Conservation (phyloP, 2,888 invertebrate genomes). For the Didymodactylos carnosus region DNA sequence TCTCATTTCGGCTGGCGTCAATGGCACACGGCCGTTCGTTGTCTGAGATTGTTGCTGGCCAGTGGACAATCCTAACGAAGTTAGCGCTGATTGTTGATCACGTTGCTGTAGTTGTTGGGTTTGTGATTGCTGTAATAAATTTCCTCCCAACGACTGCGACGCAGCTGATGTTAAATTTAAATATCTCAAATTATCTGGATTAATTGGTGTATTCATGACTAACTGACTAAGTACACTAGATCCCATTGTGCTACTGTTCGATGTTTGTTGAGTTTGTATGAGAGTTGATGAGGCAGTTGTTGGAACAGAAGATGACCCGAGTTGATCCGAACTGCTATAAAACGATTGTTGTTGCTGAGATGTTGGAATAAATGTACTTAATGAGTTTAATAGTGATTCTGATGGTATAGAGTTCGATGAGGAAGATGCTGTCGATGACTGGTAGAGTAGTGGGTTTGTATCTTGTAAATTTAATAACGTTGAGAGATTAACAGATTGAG, state of each 20-base stretch:
- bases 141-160: no score
- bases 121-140: neutral
- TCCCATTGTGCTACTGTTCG: neutral
- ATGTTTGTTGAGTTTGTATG: no score
- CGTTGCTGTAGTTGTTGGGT: no score
- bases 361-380: neutral
- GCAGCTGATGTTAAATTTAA: neutral
- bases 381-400: neutral
- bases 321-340: no score
- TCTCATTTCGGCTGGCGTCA: neutral
- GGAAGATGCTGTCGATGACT: neutral
- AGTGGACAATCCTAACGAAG: neutral
- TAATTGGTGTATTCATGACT: neutral
- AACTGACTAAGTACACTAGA: neutral
- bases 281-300: neutral
- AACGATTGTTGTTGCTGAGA: no score
- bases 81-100: neutral
- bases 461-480: no score
- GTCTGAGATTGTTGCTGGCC: neutral
- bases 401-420: neutral
- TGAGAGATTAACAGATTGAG: no score
- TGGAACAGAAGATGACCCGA: neutral
- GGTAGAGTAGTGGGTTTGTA: no score
- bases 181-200: neutral
- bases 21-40: neutral